Base-by-base conservation (phyloP, 2,797 vertebrate genomes). In the Triplophysa bombifrons region DNA sequence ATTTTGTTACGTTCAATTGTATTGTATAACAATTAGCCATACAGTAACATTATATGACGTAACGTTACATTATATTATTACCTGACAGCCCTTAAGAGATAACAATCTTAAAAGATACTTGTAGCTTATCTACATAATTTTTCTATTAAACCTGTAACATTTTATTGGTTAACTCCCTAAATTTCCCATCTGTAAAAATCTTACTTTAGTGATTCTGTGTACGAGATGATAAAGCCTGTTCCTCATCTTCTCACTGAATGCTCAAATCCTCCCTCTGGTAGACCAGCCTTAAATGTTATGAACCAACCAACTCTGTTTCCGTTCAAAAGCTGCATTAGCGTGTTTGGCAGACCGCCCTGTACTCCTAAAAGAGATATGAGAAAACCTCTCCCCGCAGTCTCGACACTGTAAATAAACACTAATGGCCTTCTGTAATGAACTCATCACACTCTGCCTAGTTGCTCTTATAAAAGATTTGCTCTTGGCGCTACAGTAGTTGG, bases 241-340 rank as follows among this genome's bases (percentile, higher is more conserved):
- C 27, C 41, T 46, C 17, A 41, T 66, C 51, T 38, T 56, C 41
- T 68, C 16, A 27, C 19, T 30, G 38, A 55, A 44, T 44, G 19
- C 20, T 20, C 3, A 41, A 74, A 53, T 65, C 67, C 73, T 64
- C 34, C 66, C 74, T 72, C n/a, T 20, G 8, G 74, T 34, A 67
- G 34, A 61, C n/a, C 44, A 12, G 74, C 81, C 77, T 72, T 85
- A 81, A 81, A 79, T 81, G 79, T 68, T 79, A 73, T 83, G 71
- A 50, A 61, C 64, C 41, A 48, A 68, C 16, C 74, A 58, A 14
- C 53, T 8, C 44, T 20, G 56, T 67, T 56, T 63, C 79, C 30
- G 66, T 48, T 68, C 51, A 74, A 72, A 76, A 65, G 48, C 61
- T 44, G 17, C 72, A 75, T 81, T 76, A 72, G 76, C 67, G 55